Percentiles rank a stretch among this genome's conserved stretches.
These are phyloP conservation scores for Euura saliciscinereae DNA, from an alignment of 1,140 invertebrate species.

Conservation along the genomic window DNA sequence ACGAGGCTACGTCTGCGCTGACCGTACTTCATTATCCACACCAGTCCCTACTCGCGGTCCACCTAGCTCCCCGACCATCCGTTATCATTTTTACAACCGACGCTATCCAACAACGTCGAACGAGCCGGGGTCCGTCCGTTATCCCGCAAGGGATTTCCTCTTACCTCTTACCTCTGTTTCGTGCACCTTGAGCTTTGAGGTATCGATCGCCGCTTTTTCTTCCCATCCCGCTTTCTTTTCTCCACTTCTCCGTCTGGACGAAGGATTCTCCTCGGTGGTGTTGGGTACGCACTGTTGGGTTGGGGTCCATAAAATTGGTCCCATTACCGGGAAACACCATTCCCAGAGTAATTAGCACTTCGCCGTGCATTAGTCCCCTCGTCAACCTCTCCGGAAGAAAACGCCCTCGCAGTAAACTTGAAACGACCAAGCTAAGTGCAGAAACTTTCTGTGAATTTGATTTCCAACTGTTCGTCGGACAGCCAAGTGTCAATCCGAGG, in stretches of 20 bases:
- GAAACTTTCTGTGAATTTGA: neutral
- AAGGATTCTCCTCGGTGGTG: neutral
- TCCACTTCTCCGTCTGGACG: too few species aligned
- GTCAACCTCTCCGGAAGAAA: neutral
- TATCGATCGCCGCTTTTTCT: conserved; percentile 5
- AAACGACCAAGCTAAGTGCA: neutral
- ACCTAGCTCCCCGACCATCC: conserved; percentile 55
- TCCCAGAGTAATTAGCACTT: conserved; percentile 3
- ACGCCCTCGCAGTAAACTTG: neutral
- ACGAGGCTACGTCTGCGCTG: conserved; percentile 32
- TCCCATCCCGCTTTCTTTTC: neutral
- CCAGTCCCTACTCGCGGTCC: conserved; percentile 50
- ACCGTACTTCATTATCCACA: conserved; percentile 60
- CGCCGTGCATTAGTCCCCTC: conserved; percentile 1
- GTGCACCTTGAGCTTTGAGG: conserved; percentile 6
- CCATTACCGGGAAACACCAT: neutral
- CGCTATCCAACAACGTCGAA: conserved; percentile 63
- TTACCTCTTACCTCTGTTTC: conserved; percentile 5
- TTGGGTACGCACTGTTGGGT: neutral
- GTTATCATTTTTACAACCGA: conserved; percentile 63
- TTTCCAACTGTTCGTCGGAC: too few species aligned
- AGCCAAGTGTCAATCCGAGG: too few species aligned
- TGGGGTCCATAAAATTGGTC: conserved; percentile 2
- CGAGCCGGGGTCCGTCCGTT: conserved; percentile 49
- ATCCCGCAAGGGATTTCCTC: conserved; percentile 46